Conservation (phyloP, 1,140 invertebrate species). For the Druon quercuslanigerum region DNA sequence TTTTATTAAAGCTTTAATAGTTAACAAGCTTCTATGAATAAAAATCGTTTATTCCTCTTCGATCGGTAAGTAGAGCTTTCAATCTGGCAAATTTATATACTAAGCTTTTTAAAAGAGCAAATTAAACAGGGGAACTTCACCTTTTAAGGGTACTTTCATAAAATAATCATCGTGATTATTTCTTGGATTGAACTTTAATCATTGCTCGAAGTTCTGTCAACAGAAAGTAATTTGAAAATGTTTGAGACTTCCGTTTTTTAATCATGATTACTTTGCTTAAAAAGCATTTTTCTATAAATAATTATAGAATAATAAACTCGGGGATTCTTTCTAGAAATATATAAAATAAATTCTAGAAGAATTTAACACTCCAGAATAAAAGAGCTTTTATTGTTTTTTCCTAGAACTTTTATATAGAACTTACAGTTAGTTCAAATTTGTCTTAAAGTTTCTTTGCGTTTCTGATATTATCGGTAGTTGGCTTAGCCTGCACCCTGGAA, state of each 20-base stretch:
- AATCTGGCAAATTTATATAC: background rate
- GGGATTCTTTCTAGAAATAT: too few species aligned
- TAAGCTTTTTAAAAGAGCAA: background rate
- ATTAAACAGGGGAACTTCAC: background rate
- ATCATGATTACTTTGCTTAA: too few species aligned
- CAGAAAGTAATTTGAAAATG: too few species aligned
- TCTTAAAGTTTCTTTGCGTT: background rate
- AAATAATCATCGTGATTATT: background rate
- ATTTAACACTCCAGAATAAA: too few species aligned
- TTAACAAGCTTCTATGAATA: slow-evolving; percentile 14
- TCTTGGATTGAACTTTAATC: background rate
- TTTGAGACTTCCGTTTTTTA: too few species aligned
- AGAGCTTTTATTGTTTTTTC: too few species aligned
- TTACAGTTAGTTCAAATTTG: too few species aligned
- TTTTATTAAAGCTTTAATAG: background rate
- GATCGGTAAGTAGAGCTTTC: slow-evolving; percentile 13
- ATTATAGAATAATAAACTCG: too few species aligned
- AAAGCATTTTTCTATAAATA: too few species aligned
- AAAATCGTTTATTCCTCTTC: background rate
- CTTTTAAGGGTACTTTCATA: background rate
- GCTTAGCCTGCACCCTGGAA: slow-evolving; percentile 5
- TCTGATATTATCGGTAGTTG: slow-evolving; percentile 8
- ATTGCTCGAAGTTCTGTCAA: too few species aligned
- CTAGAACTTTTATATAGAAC: too few species aligned
- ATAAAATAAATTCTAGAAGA: too few species aligned